Evolutionary conservation across 30 jellyfish, hydroid and myxozoan genomes (phyloP).

Genomic region (Hydractinia symbiolongicarpus): DNA sequence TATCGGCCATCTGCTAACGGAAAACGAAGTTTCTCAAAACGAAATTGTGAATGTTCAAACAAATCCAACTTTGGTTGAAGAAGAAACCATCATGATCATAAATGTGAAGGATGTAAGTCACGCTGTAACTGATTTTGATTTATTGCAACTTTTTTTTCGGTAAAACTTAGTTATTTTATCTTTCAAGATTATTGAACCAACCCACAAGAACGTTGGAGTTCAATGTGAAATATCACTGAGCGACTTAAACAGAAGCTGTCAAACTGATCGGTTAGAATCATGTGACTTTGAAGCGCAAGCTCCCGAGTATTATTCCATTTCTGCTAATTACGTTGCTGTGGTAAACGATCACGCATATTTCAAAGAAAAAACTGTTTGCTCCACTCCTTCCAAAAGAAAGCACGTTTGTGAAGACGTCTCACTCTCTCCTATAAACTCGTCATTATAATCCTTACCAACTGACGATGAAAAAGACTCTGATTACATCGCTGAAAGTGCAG

Average conservation of each 20-base stretch:
- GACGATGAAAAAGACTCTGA: neutral
- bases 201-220: neutral
- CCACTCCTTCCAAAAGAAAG: neutral
- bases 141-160: no score
- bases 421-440: constrained; percentile 3
- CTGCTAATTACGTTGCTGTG: constrained; percentile 4
- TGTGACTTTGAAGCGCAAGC: neutral
- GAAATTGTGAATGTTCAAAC: no score
- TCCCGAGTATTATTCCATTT: neutral
- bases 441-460: neutral
- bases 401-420: neutral
- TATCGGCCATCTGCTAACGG: neutral
- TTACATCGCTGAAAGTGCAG: neutral
- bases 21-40: constrained; percentile 3
- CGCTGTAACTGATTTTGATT: no score
- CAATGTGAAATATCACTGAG: neutral
- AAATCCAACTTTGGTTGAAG: no score
- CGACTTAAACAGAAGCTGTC: neutral
- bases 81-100: no score
- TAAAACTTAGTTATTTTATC: neutral
- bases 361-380: neutral
- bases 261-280: constrained; percentile 8
- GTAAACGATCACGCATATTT: neutral
- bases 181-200: neutral
- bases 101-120: no score